phyloP scores from a whole-genome alignment of 2,797 vertebrate species.

The Pseudochirops cupreus region DNA sequence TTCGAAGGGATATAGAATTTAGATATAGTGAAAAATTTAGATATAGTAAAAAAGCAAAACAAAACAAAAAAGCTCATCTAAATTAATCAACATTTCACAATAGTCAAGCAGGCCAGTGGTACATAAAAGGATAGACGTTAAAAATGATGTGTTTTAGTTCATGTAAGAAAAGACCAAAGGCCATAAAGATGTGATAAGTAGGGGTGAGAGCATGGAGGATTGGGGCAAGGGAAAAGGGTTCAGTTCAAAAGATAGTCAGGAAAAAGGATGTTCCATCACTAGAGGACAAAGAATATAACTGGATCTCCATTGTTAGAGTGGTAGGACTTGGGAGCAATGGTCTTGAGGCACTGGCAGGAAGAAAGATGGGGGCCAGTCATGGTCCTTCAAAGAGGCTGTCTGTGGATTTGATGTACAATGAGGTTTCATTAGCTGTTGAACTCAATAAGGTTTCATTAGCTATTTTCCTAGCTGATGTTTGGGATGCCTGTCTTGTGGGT shows the following conservation, averaged over 20 bases:
- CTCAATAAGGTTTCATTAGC: not conserved
- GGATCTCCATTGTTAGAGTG: not conserved
- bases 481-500: not conserved
- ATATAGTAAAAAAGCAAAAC: not conserved
- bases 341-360: not conserved
- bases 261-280: not conserved
- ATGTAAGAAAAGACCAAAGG: not conserved
- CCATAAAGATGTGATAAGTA: not conserved
- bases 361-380: not conserved
- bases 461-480: not conserved
- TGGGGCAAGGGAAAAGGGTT: not conserved
- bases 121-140: not conserved
- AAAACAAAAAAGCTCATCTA: not conserved
- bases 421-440: not conserved
- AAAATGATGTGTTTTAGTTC: not conserved
- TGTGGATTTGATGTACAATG: not conserved
- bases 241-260: not conserved
- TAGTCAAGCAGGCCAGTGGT: not conserved
- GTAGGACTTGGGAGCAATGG: not conserved
- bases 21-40: slow-evolving; percentile 5
- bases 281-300: not conserved
- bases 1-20: slow-evolving; percentile 6
- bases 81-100: not conserved
- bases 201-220: not conserved
- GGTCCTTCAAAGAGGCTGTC: not conserved